Conservation (phyloP, 1,140 invertebrate genomes). For the Diprion similis region DNA sequence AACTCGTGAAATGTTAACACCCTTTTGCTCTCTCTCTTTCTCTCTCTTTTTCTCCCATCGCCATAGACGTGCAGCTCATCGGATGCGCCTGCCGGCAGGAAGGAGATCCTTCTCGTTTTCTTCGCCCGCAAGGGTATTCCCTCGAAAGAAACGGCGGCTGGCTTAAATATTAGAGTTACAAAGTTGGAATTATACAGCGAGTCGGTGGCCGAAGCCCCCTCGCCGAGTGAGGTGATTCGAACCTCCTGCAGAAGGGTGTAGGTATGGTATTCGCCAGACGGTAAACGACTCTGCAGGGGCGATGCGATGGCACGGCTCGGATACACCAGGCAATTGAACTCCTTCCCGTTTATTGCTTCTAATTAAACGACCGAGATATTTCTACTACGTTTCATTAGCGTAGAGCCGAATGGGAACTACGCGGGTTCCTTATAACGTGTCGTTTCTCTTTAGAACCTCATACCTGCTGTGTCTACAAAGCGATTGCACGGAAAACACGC, state of each 20-base stretch:
- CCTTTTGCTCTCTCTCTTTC: not conserved
- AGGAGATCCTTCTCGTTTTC: not conserved
- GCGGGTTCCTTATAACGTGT: not conserved
- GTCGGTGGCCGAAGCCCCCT: constrained; percentile 23
- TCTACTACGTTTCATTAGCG: constrained; percentile 60
- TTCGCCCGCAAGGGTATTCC: constrained; percentile 10
- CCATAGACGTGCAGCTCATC: no score
- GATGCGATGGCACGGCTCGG: constrained; percentile 35
- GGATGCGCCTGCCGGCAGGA: constrained; percentile 18
- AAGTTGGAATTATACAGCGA: constrained; percentile 44
- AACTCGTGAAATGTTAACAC: constrained; percentile 54
- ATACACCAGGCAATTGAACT: constrained; percentile 58
- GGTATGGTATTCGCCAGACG: constrained; percentile 39
- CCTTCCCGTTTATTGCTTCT: constrained; percentile 58
- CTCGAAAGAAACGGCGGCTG: constrained; percentile 12
- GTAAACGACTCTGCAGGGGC: constrained; percentile 40
- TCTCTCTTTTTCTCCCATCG: not conserved
- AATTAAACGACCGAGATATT: constrained; percentile 61
- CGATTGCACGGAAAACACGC: not conserved
- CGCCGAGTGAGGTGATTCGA: constrained; percentile 19
- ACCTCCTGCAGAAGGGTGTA: constrained; percentile 27
- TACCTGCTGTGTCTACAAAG: not conserved
- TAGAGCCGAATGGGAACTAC: constrained; percentile 37
- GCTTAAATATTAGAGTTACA: constrained; percentile 51
- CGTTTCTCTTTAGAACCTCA: constrained; percentile 1